Conservation (phyloP, 2,797 vertebrate genomes). For the Sebastes cheni region DNA sequence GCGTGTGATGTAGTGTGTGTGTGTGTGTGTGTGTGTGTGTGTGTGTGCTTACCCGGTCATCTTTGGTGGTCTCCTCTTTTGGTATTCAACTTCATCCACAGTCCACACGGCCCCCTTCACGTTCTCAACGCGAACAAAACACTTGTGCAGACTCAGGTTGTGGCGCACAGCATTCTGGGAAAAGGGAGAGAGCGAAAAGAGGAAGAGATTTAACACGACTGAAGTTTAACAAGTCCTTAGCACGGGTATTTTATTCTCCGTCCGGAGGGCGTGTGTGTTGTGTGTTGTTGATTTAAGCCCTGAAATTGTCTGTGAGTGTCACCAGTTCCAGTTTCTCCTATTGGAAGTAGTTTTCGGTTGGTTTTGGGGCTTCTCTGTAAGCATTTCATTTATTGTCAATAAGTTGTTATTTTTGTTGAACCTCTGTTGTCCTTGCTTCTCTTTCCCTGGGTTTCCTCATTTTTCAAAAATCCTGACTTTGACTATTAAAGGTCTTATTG, state of each 20-base stretch:
- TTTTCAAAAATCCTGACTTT: no score
- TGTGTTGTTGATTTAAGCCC: no score
- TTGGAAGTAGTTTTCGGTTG: no score
- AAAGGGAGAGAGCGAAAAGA: not conserved
- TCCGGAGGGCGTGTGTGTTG: no score
- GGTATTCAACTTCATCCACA: conserved; percentile 98
- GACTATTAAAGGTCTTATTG: no score
- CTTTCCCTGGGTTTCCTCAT: no score
- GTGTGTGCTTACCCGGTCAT: conserved; percentile 91
- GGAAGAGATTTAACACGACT: not conserved
- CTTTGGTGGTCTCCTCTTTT: conserved; percentile 99
- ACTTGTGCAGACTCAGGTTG: conserved; percentile 99
- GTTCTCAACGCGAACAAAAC: conserved; percentile 98
- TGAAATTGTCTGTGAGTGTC: no score
- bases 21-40: conserved; percentile 31
- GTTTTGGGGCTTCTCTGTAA: no score
- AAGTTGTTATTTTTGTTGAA: no score
- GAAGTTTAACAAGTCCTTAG: not conserved
- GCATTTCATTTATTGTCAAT: no score
- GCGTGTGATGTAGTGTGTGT: conserved; percentile 21
- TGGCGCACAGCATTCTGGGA: conserved; percentile 96
- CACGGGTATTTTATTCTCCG: not conserved
- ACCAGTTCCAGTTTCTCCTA: no score
- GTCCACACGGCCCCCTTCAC: conserved; percentile 99
- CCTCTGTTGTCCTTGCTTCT: no score